These are phyloP conservation scores for Sinelater perroti DNA, from an alignment of 2,888 invertebrate species.

Conservation along the genomic window DNA sequence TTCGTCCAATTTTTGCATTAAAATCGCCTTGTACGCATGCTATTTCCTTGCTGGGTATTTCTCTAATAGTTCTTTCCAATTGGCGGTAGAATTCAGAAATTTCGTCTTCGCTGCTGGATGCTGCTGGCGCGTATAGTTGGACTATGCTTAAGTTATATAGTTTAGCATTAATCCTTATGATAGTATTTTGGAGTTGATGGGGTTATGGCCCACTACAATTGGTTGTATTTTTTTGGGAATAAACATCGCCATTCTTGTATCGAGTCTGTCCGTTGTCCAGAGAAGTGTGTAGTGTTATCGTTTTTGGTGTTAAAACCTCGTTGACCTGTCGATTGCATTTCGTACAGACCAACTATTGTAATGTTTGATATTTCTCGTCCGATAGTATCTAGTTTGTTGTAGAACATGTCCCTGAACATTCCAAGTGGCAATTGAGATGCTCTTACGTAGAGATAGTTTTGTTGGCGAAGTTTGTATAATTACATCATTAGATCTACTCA, in stretches of 20 bases:
- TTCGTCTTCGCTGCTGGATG: conserved; percentile 1
- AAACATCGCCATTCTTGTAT: neutral
- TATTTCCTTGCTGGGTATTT: conserved; percentile 4
- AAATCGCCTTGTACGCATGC: conserved; percentile 5
- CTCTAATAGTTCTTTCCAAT: conserved; percentile 8
- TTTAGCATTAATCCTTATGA: conserved; percentile 3
- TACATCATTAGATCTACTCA: conserved; percentile 7
- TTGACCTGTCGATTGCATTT: conserved; percentile 4
- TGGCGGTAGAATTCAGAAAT: conserved; percentile 12
- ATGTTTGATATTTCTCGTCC: conserved; percentile 11
- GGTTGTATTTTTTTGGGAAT: conserved; percentile 4
- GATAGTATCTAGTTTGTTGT: conserved; percentile 3
- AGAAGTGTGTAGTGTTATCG: conserved; percentile 1
- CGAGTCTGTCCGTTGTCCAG: conserved; percentile 1
- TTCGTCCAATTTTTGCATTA: conserved; percentile 10
- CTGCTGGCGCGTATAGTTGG: neutral
- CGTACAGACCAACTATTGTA: neutral
- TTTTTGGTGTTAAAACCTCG: conserved; percentile 3
- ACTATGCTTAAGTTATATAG: neutral
- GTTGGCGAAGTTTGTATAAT: conserved; percentile 17
- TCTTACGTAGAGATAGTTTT: conserved; percentile 8
- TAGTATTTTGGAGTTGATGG: neutral
- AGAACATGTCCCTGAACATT: conserved; percentile 13
- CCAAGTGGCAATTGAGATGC: conserved; percentile 15
- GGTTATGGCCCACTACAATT: conserved; percentile 2